Base-by-base conservation (phyloP, 2,797 vertebrate genomes). In the Enteromius argenteus region DNA sequence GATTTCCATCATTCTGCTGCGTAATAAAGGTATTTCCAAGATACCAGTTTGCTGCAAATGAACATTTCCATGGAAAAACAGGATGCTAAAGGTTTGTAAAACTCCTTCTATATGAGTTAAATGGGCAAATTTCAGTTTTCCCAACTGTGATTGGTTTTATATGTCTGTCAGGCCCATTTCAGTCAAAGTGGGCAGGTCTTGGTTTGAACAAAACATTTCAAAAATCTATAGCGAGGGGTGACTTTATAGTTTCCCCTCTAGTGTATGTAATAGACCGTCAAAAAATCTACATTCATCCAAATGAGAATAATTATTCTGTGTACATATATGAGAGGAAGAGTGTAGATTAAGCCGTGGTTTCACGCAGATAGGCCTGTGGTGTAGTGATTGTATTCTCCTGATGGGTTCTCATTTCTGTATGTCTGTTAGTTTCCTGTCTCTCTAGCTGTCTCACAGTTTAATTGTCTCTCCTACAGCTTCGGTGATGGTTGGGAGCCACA, bases 351-450 rank as follows among this genome's bases (percentile, higher is more conserved):
- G 62, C n/a, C 0, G 51, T 76, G 74, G 46, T 56, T 66, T 82
- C 71, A 74, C 3, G 21, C 80, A 74, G 71, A 82, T 42, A 66
- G 35, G 64, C 81, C 49, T 68, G 64, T 76, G 64, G 73, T 9
- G 56, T 58, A 66, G 60, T 83, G 81, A 84, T 69, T 77, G 73
- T 77, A 49, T 78, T 58, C 74, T 78, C 74, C 73, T 64, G 56
- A 82, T 75, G 80, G 71, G 80, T 82, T 82, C 78, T 80, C 32
- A 4, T 49, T 23, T 49, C 78, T 80, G 62, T 80, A 56, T 58
- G 51, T 81, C 71, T 73, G 30, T 75, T 82, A 66, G 71, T 42
- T 82, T 82, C 80, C 82, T 83, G 60, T 83, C 56, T 66, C 46
- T 67, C 44, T 53, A 14, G 1, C 44, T 53, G 42, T 64, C 53